Conservation (phyloP, 2,113 vertebrate species). For the Egretta garzetta region DNA sequence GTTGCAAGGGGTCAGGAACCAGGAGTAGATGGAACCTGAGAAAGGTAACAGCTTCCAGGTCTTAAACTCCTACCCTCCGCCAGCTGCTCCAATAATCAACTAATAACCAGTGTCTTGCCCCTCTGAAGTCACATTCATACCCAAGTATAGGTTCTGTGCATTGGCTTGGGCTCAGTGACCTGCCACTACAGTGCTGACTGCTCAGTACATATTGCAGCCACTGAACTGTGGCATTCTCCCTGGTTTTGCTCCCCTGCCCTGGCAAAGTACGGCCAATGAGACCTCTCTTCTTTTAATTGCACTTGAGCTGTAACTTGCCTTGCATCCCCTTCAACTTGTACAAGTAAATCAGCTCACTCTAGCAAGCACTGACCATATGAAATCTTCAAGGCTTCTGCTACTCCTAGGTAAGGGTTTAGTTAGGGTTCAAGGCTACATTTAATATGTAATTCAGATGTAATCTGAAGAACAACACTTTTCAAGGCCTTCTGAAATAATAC, state of each 20-base stretch:
- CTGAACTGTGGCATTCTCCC: background rate
- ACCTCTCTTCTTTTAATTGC: background rate
- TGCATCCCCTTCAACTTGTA: background rate
- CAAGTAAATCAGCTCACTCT: background rate
- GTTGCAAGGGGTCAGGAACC: background rate
- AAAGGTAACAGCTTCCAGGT: background rate
- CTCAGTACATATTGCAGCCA: accelerated
- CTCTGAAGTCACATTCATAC: background rate
- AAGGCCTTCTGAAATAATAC: background rate
- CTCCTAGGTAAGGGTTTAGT: background rate
- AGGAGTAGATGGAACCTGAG: background rate
- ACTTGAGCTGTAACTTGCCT: background rate
- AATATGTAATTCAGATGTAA: background rate
- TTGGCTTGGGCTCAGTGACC: background rate
- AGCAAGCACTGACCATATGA: background rate
- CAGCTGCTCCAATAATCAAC: background rate
- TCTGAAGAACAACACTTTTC: background rate
- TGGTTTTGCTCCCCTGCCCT: background rate
- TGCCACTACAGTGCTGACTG: background rate
- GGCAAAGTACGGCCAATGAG: background rate
- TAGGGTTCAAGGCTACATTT: background rate
- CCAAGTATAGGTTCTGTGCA: accelerated
- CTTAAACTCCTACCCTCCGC: background rate
- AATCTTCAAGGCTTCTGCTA: background rate
- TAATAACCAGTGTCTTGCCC: background rate